Evolutionary conservation across 1,140 invertebrate genomes (phyloP), one percentile per base, ranked within the genome.

Genomic region (Caenorhabditis elegans): DNA sequence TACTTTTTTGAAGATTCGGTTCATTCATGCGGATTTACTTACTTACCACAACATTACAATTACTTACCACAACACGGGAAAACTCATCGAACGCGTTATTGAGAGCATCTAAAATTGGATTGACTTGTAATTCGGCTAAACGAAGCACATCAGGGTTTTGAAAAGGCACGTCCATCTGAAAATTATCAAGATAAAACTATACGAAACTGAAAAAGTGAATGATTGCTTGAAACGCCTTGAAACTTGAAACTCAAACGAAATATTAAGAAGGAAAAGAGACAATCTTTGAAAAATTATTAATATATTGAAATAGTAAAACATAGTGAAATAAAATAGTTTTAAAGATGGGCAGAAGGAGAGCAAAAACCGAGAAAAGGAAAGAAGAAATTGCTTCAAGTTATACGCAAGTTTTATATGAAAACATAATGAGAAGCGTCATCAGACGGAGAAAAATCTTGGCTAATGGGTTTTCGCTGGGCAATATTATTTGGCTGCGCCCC

Each of bases 401-500:
- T 70, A 70, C 34, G 39, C 60, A 70, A 39, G 60, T 31, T 31
- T 70, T 70, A 39, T 70, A 70, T 34, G 60, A 70, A 70, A 70
- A 39, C 60, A 70, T 70, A 70, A 70, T 70, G 60, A 70, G 60
- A 70, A 24, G 60, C 34, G 60, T 70, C 60, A 70, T 70, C 34
- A 39, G 60, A 70, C 43, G 60, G 39, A 70, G n/a, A n/a, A 22
- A 22, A 70, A 70, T 70, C 60, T 70, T n/a, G n/a, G 60, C 60
- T 70, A 70, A 70, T 70, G 34, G 60, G 34, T 70, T 70, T 70
- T 70, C 60, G 36, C 24, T 24, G 8, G 10, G 31, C 60, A 70
- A 39, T 39, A 70, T 70, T 70, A 28, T 36, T 36, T 70, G 60
- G 60, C 43, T 22, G 60, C 26, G 34, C 3, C 31, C 60, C 34